phyloP scores from a whole-genome alignment of 2,797 vertebrate genomes.

The Dendrocincla fuliginosa region DNA sequence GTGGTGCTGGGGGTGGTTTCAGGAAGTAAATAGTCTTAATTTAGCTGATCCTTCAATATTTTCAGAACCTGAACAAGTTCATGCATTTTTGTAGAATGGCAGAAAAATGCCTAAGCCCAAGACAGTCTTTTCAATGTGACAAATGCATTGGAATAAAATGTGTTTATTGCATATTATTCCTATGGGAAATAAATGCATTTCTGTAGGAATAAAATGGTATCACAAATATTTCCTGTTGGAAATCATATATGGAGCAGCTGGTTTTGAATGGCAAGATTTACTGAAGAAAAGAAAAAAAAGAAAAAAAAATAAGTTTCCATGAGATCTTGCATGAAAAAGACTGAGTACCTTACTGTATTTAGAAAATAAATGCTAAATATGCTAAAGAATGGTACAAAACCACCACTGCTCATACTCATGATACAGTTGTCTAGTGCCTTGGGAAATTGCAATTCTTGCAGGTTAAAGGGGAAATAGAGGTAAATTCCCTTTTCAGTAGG shows the following conservation, averaged over 20 bases:
- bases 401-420: background rate
- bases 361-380: background rate
- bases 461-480: background rate
- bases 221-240: background rate
- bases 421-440: background rate
- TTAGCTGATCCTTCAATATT: background rate
- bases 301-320: background rate
- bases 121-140: background rate
- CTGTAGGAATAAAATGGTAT: background rate
- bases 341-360: background rate
- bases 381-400: fast-evolving
- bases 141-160: background rate
- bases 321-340: background rate
- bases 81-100: background rate
- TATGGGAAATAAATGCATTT: background rate
- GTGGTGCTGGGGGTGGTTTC: background rate
- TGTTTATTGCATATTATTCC: background rate
- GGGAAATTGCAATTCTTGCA: background rate
- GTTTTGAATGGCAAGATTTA: background rate
- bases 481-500: background rate
- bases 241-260: background rate
- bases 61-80: background rate
- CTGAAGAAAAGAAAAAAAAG: background rate
- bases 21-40: background rate
- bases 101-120: background rate